These are phyloP conservation scores for Carposina sasakii DNA, from an alignment of 1,140 invertebrate species.

Conservation along the genomic window DNA sequence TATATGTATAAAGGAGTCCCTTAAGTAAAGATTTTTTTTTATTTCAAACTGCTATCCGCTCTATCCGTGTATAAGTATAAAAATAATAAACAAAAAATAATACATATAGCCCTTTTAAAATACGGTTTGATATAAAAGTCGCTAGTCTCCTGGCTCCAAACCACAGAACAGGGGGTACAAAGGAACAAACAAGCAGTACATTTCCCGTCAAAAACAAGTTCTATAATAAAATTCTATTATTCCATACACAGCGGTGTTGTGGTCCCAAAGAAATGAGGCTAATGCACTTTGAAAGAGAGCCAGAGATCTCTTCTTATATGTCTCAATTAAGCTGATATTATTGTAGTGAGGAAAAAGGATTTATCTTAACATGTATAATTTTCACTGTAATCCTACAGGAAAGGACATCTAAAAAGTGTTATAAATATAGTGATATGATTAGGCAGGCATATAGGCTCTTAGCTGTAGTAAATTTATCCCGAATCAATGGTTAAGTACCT, in stretches of 20 bases:
- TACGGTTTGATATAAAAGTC: not conserved
- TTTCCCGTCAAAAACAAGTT: conserved; percentile 59
- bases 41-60: not conserved
- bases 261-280: conserved; percentile 22
- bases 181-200: conserved; percentile 49
- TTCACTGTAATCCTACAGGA: not conserved
- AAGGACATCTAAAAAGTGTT: not conserved
- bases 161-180: conserved; percentile 31
- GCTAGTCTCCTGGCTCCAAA: conserved; percentile 20
- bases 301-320: not conserved
- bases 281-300: not conserved
- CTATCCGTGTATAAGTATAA: not conserved
- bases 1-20: too few species aligned
- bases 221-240: conserved; percentile 55
- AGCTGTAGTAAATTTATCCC: too few species aligned
- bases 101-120: not conserved
- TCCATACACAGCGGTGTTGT: conserved; percentile 34
- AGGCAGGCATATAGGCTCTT: too few species aligned
- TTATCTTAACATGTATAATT: not conserved
- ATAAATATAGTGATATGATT: too few species aligned
- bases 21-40: too few species aligned
- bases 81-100: not conserved
- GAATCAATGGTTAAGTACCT: too few species aligned
- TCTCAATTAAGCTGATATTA: not conserved
- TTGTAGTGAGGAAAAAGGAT: not conserved